Percentiles rank a stretch among this genome's conserved stretches.
Conservation (phyloP, 2,113 vertebrate genomes). For the Marmota flaviventris region DNA sequence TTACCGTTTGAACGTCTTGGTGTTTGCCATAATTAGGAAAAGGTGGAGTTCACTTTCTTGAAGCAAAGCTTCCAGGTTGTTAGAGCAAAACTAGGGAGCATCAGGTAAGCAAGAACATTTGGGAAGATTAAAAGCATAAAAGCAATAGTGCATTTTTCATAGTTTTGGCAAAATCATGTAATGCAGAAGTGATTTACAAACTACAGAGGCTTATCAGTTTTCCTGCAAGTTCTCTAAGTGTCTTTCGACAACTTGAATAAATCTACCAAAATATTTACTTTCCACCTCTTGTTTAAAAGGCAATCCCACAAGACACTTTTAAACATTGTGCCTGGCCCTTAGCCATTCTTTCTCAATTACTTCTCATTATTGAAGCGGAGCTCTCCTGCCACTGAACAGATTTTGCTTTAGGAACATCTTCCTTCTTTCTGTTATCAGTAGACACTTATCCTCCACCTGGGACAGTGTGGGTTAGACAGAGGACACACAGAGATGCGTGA, state of each 20-base stretch:
- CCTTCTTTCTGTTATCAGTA: background rate
- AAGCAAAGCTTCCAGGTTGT: background rate
- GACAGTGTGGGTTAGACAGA: background rate
- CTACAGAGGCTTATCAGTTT: background rate
- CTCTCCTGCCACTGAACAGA: background rate
- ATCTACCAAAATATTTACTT: conserved; percentile 28
- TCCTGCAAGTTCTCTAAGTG: background rate
- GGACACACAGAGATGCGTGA: background rate
- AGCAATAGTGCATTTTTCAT: background rate
- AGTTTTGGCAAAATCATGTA: background rate
- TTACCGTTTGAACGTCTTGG: background rate
- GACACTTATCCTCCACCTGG: background rate
- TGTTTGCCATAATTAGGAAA: background rate
- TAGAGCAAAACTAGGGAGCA: background rate
- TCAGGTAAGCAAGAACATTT: background rate
- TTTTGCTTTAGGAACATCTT: conserved; percentile 15
- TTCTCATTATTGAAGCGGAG: background rate
- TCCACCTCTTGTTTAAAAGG: background rate
- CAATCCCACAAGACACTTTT: background rate
- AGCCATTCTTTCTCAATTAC: background rate
- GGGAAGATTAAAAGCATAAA: background rate
- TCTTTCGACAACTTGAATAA: background rate
- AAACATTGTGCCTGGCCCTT: background rate
- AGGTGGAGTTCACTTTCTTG: background rate
- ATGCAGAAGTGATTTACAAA: background rate